phyloP scores from a whole-genome alignment of 2,797 vertebrate genomes.

The Toxotes lorentzi region DNA sequence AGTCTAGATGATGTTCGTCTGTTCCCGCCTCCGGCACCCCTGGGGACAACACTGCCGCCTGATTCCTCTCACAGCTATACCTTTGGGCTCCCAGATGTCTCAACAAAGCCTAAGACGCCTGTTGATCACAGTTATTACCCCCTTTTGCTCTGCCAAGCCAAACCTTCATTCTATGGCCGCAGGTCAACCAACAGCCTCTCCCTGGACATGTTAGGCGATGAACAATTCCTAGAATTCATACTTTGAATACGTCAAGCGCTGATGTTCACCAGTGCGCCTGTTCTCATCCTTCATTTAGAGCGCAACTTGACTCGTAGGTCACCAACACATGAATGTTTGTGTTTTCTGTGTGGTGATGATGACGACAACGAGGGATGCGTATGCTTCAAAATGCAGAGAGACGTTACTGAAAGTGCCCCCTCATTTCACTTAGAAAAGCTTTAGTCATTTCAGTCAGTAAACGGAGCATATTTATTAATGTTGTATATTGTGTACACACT shows the following conservation, averaged over 20 bases:
- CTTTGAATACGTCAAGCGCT: constrained; percentile 64
- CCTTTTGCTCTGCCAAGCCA: constrained; percentile 81
- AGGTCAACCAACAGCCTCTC: constrained; percentile 88
- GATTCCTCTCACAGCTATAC: constrained; percentile 88
- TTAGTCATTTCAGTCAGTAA: constrained; percentile 47
- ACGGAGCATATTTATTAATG: constrained; percentile 79
- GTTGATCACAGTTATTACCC: constrained; percentile 79
- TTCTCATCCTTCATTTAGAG: constrained; percentile 9
- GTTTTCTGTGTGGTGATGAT: constrained; percentile 21
- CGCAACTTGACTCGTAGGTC: constrained; percentile 6
- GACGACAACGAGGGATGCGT: constrained; percentile 11
- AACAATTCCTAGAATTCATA: constrained; percentile 85
- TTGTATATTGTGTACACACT: constrained; percentile 77
- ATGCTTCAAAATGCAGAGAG: constrained; percentile 33
- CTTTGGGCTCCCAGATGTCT: constrained; percentile 82
- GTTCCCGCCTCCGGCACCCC: constrained; percentile 71
- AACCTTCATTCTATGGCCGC: constrained; percentile 86
- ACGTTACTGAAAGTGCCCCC: constrained; percentile 18
- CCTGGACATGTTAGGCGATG: constrained; percentile 87
- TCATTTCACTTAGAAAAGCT: constrained; percentile 37
- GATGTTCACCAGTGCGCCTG: constrained; percentile 2
- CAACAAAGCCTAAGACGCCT: constrained; percentile 74
- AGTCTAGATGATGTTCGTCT: constrained; percentile 86
- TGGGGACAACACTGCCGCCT: constrained; percentile 74
- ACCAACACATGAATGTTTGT: constrained; percentile 28